These are phyloP conservation scores for Helicorthomorpha holstii DNA, from an alignment of 1,140 invertebrate species.

Conservation along the genomic window DNA sequence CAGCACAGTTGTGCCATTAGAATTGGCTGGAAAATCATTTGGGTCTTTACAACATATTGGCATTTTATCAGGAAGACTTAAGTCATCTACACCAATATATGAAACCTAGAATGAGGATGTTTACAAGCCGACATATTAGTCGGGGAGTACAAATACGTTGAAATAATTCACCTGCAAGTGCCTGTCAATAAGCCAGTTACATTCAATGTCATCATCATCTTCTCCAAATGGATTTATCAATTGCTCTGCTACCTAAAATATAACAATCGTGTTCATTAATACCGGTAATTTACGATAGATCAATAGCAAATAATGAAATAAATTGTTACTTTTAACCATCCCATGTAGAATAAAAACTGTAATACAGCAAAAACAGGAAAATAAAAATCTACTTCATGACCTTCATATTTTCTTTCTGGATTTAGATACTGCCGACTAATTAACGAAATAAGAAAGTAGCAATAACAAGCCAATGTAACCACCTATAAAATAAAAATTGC, in stretches of 20 bases:
- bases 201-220: constrained; percentile 85
- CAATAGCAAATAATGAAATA: constrained; percentile 3
- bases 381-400: constrained; percentile 18
- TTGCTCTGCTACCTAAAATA: constrained; percentile 61
- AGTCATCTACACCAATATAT: too few species aligned
- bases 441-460: constrained; percentile 29
- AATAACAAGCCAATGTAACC: constrained; percentile 26
- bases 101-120: too few species aligned
- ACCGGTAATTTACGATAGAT: too few species aligned
- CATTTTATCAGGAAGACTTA: too few species aligned
- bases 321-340: constrained; percentile 26
- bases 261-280: too few species aligned
- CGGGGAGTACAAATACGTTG: too few species aligned
- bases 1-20: too few species aligned
- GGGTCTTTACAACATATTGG: too few species aligned
- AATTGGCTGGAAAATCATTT: too few species aligned
- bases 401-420: constrained; percentile 16
- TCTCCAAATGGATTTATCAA: constrained; percentile 84
- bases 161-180: constrained; percentile 83
- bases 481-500: background rate
- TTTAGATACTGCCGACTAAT: constrained; percentile 20
- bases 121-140: too few species aligned
- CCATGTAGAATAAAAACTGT: constrained; percentile 36
- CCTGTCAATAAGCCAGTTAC: constrained; percentile 73
- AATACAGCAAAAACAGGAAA: constrained; percentile 23